Evolutionary conservation across 2,797 vertebrate species (phyloP), one percentile per base, ranked within the genome.

Genomic region (Darevskia mixta): DNA sequence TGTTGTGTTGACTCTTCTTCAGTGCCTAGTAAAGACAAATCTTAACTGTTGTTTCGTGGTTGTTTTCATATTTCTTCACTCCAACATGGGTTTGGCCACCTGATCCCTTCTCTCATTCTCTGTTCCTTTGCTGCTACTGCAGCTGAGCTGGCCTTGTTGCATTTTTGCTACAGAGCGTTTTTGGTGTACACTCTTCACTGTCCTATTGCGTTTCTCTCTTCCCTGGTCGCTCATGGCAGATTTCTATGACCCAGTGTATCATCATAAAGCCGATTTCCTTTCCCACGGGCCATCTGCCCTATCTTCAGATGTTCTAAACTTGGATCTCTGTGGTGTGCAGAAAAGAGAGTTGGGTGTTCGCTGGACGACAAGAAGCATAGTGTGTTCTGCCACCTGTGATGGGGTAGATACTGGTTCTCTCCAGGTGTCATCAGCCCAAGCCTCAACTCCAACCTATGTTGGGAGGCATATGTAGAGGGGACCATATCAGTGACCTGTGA

Each of bases 221-320:
- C n/a, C 67, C 58, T 71, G 35, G 45, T 79, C 17, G 1, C 38
- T 80, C 43, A 27, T 80, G 83, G 58, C 55, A 38, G n/a, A 75
- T 66, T 78, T 45, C 80, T 75, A 85, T 85, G 75, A 73, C 23
- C 18, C 38, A 35, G 9, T 72, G 13, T 79, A 73, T n/a, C 25
- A 20, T 80, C 58, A 85, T 80, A 66, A 85, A 85, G 80, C 58
- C 55, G 29, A 64, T 29, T 73, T 38, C 61, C 66, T 85, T 20
- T 75, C 67, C 77, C 25, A 15, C 18, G 32, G 20, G 49, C 38
- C 32, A 18, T 73, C 38, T 85, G 49, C 35, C 77, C 43, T 73
- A 72, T 73, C 25, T 80, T 32, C 27, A 35, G 35, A 18, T 66
- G 38, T 20, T 49, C 82, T 85, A 32, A 66, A 29, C 45, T 64